Evolutionary conservation across 35 echinoderm and acorn worm genomes (phyloP), one percentile per base, ranked within the genome.

Genomic region (Eucidaris tribuloides): DNA sequence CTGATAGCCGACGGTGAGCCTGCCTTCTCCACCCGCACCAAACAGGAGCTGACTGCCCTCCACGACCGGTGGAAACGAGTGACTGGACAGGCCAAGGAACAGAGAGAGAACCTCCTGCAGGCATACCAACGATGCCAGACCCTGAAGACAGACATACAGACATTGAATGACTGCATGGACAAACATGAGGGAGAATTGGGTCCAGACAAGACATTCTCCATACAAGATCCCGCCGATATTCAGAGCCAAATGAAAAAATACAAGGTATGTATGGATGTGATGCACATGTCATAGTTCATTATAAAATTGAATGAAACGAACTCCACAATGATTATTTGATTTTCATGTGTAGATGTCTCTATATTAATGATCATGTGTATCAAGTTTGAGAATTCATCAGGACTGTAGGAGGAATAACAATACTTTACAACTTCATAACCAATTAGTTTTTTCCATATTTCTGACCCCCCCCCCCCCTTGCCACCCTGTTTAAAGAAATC

Each of bases 31-130:
- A 58, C 77, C 28, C 82, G 89, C 49, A 79, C 92, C 13, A 76
- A 59, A 23, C 62, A 64, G 9, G 86, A 93, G 46, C 62, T 99
- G 29, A 46, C 58, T 40, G 82, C 89, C 78, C 87, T 99, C 3
- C 80, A 88, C 19, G 52, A 62, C 9, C 81, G 89, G 57, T 99
- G 96, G 96, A 84, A 86, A 3, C 45, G 65, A 43, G 93, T 99
- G 41, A 90, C 84, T 2, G 68, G 85, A 4, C 62, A 93, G 17
- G 91, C 96, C 28, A 46, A 36, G 48, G 90, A 87, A 64, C 84
- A 81, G 30, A 20, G 65, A 17, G 57, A 41, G 20, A 74, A 74
- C 68, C 68, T 74, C 68, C 24, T 40, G 18, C 15, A 74, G 37
- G 68, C 68, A 2, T 74, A 74, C 68, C 68, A 74, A 44, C 29